Evolutionary conservation across 2,888 invertebrate species (phyloP).

Genomic region (Thalpophila matura): DNA sequence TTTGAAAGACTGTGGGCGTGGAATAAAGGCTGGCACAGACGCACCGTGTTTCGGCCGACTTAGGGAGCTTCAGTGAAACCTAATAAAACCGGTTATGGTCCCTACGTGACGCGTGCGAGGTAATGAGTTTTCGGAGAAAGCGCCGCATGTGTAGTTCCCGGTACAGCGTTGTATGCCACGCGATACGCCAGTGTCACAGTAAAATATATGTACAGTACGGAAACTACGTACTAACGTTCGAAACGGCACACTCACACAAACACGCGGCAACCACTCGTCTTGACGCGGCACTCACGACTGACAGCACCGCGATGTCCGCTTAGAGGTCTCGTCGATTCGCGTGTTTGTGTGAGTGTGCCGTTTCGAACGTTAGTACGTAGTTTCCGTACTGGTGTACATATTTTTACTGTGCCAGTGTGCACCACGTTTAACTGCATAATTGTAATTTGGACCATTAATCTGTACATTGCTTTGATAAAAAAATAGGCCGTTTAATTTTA

Average conservation of each 20-base stretch:
- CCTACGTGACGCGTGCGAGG: conserved; percentile 87
- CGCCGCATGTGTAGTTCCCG: conserved; percentile 74
- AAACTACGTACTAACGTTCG: no score
- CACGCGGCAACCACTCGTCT: no score
- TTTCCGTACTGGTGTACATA: no score
- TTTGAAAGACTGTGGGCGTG: conserved; percentile 61
- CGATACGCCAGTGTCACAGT: conserved; percentile 48
- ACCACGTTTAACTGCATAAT: conserved; percentile 50
- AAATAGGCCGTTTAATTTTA: conserved; percentile 36
- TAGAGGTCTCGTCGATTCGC: no score
- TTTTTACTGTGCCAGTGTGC: no score
- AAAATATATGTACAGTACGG: no score
- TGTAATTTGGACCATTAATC: conserved; percentile 56
- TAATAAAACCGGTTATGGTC: conserved; percentile 88
- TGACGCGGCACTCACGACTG: no score
- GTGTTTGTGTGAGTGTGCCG: no score
- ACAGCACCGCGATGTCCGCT: no score
- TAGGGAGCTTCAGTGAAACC: conserved; percentile 84
- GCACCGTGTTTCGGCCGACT: conserved; percentile 64
- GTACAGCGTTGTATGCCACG: conserved; percentile 59
- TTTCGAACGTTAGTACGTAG: no score
- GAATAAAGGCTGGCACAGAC: conserved; percentile 75
- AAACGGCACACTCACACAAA: no score
- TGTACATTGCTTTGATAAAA: conserved; percentile 44
- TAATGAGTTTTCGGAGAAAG: conserved; percentile 90